phyloP scores from a whole-genome alignment of 1,140 invertebrate genomes.

The Drusus annulatus region DNA sequence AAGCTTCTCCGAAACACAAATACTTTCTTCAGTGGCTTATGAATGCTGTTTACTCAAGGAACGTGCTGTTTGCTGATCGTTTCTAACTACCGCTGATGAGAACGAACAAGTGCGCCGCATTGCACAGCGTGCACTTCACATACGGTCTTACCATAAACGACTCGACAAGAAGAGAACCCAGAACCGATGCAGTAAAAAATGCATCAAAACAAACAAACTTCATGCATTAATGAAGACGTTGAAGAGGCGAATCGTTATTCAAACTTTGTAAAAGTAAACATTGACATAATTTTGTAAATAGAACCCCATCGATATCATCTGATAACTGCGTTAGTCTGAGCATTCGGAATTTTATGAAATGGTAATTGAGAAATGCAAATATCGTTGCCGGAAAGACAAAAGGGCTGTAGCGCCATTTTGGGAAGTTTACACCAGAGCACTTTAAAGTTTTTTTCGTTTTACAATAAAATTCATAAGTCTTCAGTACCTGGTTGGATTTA shows the following conservation, averaged over 20 bases:
- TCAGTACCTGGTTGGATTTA: too few species aligned
- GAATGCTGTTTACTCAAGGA: neutral
- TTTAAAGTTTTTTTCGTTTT: too few species aligned
- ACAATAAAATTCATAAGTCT: too few species aligned
- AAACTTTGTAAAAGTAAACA: neutral
- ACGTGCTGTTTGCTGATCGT: slow-evolving; percentile 15
- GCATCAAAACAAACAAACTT: slow-evolving; percentile 13
- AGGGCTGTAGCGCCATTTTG: too few species aligned
- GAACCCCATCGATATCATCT: too few species aligned
- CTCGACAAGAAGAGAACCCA: neutral
- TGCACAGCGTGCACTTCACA: neutral
- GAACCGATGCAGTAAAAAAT: slow-evolving; percentile 8
- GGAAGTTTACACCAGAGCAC: too few species aligned
- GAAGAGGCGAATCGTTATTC: slow-evolving; percentile 9
- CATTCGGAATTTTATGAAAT: too few species aligned
- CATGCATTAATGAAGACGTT: neutral
- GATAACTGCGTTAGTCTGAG: too few species aligned
- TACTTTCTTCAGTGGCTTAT: slow-evolving; percentile 1
- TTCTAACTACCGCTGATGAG: slow-evolving; percentile 8
- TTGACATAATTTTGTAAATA: neutral
- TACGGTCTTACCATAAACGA: neutral
- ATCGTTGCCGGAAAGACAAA: too few species aligned
- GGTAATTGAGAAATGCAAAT: too few species aligned
- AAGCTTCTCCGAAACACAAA: neutral
- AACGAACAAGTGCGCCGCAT: neutral